Evolutionary conservation across 2,888 invertebrate species (phyloP).

Genomic region (Drepana falcataria): DNA sequence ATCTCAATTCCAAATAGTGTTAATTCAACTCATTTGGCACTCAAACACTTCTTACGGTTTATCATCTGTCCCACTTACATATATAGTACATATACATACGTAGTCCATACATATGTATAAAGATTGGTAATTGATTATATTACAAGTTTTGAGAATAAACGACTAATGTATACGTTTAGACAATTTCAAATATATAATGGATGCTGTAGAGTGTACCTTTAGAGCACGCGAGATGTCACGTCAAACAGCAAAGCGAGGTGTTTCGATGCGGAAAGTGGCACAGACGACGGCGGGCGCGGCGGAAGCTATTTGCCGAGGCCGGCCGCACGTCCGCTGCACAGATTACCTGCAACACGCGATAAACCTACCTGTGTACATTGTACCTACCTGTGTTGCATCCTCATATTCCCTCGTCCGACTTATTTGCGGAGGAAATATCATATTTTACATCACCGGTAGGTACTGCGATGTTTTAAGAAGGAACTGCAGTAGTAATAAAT

Average conservation of each 20-base stretch:
- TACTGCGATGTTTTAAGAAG: no score
- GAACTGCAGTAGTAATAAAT: no score
- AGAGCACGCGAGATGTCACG: not conserved
- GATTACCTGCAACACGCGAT: constrained; percentile 35
- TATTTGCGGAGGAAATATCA: not conserved
- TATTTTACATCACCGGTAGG: not conserved
- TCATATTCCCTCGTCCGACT: not conserved
- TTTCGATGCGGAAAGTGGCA: constrained; percentile 28
- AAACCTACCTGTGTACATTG: constrained; percentile 3
- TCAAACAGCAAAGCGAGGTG: not conserved
- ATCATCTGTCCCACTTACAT: no score
- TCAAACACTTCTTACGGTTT: no score
- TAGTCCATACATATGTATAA: no score
- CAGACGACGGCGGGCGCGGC: constrained; percentile 24
- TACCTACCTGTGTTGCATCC: no score
- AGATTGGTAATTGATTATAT: no score
- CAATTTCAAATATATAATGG: not conserved
- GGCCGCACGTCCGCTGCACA: constrained; percentile 37
- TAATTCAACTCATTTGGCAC: no score
- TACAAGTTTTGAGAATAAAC: no score
- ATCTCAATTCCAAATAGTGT: no score
- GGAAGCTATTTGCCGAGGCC: constrained; percentile 61
- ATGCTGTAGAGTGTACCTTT: not conserved
- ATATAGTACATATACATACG: no score
- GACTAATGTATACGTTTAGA: no score